Evolutionary conservation across 2,113 vertebrate species (phyloP), one percentile per base, ranked within the genome.

Genomic region (Thalassoma bifasciatum): DNA sequence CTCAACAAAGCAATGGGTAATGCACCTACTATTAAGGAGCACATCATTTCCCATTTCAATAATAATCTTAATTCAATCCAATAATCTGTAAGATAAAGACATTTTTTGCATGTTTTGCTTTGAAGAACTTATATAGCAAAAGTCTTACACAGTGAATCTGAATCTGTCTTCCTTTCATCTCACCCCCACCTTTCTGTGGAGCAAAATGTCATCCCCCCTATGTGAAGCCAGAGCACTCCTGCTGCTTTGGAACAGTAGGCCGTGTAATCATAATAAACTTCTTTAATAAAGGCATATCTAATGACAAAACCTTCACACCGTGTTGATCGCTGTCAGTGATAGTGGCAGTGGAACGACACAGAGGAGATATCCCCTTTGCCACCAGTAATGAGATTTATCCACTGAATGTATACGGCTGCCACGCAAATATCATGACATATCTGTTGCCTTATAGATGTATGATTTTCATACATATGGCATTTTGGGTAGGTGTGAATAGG

Each of bases 321-420:
- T 37, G 74, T 82, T 86, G 89, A 90, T 84, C 69, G 83, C 86
- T 84, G 86, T 87, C 83, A 86, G 76, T 67, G 88, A 91, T 85
- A 86, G 72, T 61, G 87, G 49, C 81, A 75, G 62, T 17, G 53
- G 59, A 69, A 62, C 77, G 75, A 80, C 80, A 74, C 37, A 23
- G 54, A 53, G 75, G 44, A 81, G 77, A 83, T 83, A 87, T 73
- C 88, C 79, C 57, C 70, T 89, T 84, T 86, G 83, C 81, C 84
- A 78, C 66, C 52, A 89, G 86, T 92, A 90, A 92, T 93, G 82
- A 89, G 82, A 91, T 91, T 88, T 90, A 91, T 76, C 71, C 84
- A 72, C 57, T 66, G 64, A 72, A 85, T 75, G 57, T 83, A 90
- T 86, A 76, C 66, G 75, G 75, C 83, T 85, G 77, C 75, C 72